Conservation (phyloP, 2,888 invertebrate genomes). For the Coelinius sp. region DNA sequence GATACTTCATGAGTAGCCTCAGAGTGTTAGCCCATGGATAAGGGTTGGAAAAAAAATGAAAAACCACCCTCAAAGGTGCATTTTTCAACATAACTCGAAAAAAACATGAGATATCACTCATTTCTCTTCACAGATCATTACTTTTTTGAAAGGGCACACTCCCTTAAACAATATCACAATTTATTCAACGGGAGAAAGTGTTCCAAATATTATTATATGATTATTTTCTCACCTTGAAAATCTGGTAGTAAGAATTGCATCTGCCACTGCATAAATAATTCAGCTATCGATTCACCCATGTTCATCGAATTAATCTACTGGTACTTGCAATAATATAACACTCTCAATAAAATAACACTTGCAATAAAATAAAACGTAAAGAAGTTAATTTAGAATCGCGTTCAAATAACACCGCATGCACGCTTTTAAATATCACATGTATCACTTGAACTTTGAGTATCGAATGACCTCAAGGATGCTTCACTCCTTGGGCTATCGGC, state of each 20-base stretch:
- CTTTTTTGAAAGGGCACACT: too few relatives aligned
- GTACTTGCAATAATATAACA: not conserved
- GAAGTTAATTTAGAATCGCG: too few relatives aligned
- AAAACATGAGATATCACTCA: too few relatives aligned
- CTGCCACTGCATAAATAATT: not conserved
- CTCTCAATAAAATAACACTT: not conserved
- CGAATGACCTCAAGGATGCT: not conserved
- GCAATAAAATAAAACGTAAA: not conserved
- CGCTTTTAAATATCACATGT: not conserved
- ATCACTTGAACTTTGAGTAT: not conserved
- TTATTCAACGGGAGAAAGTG: too few relatives aligned
- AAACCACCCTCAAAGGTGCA: too few relatives aligned
- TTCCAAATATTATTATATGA: not conserved
- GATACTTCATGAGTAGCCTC: too few relatives aligned
- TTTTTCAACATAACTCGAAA: too few relatives aligned
- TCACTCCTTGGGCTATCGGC: not conserved
- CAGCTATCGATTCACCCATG: not conserved
- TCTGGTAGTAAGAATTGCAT: not conserved
- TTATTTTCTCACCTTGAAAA: not conserved
- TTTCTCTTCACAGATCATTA: too few relatives aligned
- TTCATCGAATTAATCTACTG: not conserved
- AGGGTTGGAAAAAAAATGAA: too few relatives aligned
- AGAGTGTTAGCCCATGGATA: too few relatives aligned
- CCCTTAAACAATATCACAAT: too few relatives aligned
- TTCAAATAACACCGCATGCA: not conserved